A percentile compares a stretch with the other conserved stretches of the same genome.
Evolutionary conservation across 2,888 invertebrate genomes (phyloP).

Genomic region (Plagiodera versicolora): DNA sequence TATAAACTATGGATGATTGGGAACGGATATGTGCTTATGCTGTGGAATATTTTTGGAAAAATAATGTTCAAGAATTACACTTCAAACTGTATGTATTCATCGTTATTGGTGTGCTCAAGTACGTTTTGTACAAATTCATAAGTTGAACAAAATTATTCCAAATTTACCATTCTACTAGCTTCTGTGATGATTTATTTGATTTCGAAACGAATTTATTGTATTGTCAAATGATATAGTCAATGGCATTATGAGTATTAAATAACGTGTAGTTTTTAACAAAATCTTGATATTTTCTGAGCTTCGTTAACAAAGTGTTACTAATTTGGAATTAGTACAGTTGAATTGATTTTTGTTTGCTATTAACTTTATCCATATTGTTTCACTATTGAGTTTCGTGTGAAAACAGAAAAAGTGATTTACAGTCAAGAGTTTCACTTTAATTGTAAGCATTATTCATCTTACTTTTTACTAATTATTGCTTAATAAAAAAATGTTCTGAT

Average conservation of each 20-base stretch:
- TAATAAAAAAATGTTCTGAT: slow-evolving; percentile 7
- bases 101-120: not conserved
- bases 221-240: slow-evolving; percentile 36
- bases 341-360: not conserved
- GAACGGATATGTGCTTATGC: slow-evolving; percentile 46
- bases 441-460: not conserved
- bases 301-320: slow-evolving; percentile 20
- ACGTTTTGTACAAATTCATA: not conserved
- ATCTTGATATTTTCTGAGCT: slow-evolving; percentile 50
- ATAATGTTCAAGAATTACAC: slow-evolving; percentile 24
- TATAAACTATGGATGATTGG: slow-evolving; percentile 41
- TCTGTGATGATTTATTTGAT: slow-evolving; percentile 54
- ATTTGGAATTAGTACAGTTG: not conserved
- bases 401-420: not conserved
- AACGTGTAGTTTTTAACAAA: slow-evolving; percentile 47
- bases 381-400: not conserved
- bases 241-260: slow-evolving; percentile 28
- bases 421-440: not conserved
- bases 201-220: slow-evolving; percentile 42
- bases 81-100: not conserved
- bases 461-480: slow-evolving; percentile 12
- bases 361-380: not conserved
- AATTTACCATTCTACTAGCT: slow-evolving; percentile 47
- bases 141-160: slow-evolving; percentile 35
- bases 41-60: slow-evolving; percentile 38